Evolutionary conservation across 1,140 invertebrate species (phyloP), one percentile per base, ranked within the genome.

Genomic region (Drosophila nebulosa): DNA sequence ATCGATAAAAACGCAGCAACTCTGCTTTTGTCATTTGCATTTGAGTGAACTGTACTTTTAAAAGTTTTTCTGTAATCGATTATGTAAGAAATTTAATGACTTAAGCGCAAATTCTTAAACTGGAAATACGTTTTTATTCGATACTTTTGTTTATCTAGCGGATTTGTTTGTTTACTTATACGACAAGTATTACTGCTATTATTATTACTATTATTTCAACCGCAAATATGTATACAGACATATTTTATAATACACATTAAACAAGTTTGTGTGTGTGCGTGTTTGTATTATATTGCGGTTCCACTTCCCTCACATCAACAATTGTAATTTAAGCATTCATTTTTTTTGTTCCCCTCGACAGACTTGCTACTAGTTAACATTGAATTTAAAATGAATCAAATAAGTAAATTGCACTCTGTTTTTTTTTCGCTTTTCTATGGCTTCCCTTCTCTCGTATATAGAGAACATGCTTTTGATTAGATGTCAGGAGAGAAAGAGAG

Each of bases 301-400:
- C 46, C 51, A 51, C 50, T 24, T 69, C 51, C 14, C 39, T 32
- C 56, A 56, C 39, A 74, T 52, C 51, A 67, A 67, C 55, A 70
- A 79, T 69, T 69, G 55, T 66, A 74, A 64, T 60, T 64, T 39
- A 67, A 78, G 57, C 30, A 12, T 51, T 26, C 35, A 51, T 59
- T 62, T 57, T 51, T 57, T 26, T 30, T 30, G 27, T 14, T 51
- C 21, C 36, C 35, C 60, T 63, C 46, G 16, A 24, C 59, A 59
- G 71, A 84, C 30, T 4, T 30, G 10, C 27, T 9, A 73, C 64
- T 76, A 75, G 79, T 84, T 84, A 84, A 62, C 79, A 84, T 84
- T 85, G 79, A 84, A 84, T 84, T 76, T 73, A 30, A 79, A 85
- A 85, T 76, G 80, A 84, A 69, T 85, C 55, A 78, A 75, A 71